phyloP scores from a whole-genome alignment of 2,797 vertebrate genomes.

The Sciaenops ocellatus region DNA sequence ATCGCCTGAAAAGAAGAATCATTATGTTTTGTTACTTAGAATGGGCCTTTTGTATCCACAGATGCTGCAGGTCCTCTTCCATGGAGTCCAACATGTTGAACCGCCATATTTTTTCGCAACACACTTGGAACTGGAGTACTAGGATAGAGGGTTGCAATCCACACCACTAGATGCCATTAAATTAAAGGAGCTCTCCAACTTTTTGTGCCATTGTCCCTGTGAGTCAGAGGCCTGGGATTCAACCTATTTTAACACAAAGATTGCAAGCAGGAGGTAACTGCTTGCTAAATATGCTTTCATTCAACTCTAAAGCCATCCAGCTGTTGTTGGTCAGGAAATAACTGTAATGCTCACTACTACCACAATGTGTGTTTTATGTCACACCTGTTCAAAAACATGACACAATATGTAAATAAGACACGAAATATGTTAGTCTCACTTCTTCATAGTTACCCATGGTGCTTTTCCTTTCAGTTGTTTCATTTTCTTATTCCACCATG shows the following conservation, averaged over 20 bases:
- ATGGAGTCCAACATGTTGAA: too few species aligned
- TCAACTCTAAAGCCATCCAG: background rate
- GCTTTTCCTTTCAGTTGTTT: slow-evolving; percentile 16
- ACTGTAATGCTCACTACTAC: background rate
- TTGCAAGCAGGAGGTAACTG: background rate
- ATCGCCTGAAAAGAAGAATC: too few species aligned
- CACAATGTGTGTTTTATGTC: background rate
- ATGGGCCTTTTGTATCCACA: too few species aligned
- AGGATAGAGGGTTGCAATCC: too few species aligned
- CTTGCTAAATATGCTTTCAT: background rate
- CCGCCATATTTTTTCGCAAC: too few species aligned
- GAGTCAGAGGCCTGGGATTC: background rate
- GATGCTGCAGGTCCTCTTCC: too few species aligned
- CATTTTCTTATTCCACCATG: slow-evolving; percentile 3
- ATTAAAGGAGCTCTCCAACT: background rate
- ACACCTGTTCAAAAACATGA: slow-evolving; percentile 6
- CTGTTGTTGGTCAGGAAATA: background rate
- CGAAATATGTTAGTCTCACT: slow-evolving; percentile 7
- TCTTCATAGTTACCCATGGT: background rate
- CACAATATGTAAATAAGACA: background rate
- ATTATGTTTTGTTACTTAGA: too few species aligned
- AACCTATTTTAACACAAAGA: background rate
- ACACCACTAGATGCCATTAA: too few species aligned
- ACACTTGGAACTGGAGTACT: too few species aligned
- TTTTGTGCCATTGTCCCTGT: background rate